Evolutionary conservation across 2,888 invertebrate species (phyloP).

Genomic region (Nemurella pictetii): DNA sequence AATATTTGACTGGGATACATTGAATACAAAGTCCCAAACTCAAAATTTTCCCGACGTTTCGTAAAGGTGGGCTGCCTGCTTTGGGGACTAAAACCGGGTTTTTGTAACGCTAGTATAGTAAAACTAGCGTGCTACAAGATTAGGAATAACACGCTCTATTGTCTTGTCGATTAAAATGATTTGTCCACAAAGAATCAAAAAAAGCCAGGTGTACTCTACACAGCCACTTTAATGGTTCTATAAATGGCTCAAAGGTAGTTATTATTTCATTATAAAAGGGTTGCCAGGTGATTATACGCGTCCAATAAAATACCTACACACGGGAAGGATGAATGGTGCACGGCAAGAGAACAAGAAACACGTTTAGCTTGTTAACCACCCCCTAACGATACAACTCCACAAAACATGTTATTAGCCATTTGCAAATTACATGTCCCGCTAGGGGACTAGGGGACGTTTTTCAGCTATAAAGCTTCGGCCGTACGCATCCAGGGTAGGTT

Average conservation of each 20-base stretch:
- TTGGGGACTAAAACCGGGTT: too few species aligned
- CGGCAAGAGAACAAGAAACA: neutral
- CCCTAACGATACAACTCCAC: neutral
- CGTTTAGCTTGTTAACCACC: neutral
- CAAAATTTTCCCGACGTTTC: too few species aligned
- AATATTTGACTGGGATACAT: too few species aligned
- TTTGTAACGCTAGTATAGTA: too few species aligned
- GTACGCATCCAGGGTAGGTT: neutral
- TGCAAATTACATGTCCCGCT: neutral
- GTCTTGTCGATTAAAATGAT: too few species aligned
- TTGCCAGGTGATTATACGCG: neutral
- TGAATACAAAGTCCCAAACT: too few species aligned
- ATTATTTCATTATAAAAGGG: neutral
- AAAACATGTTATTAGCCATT: neutral
- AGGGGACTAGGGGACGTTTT: too few species aligned
- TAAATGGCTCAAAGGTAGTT: neutral
- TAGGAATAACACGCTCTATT: too few species aligned
- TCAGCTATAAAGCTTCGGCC: neutral
- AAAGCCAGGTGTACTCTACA: neutral
- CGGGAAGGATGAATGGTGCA: neutral
- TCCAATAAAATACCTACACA: neutral
- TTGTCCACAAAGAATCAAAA: too few species aligned
- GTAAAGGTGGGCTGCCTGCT: too few species aligned
- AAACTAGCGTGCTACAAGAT: too few species aligned
- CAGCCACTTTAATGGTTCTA: too few species aligned